Evolutionary conservation across 1,140 invertebrate genomes (phyloP).

Genomic region (Leptinotarsa defecta): DNA sequence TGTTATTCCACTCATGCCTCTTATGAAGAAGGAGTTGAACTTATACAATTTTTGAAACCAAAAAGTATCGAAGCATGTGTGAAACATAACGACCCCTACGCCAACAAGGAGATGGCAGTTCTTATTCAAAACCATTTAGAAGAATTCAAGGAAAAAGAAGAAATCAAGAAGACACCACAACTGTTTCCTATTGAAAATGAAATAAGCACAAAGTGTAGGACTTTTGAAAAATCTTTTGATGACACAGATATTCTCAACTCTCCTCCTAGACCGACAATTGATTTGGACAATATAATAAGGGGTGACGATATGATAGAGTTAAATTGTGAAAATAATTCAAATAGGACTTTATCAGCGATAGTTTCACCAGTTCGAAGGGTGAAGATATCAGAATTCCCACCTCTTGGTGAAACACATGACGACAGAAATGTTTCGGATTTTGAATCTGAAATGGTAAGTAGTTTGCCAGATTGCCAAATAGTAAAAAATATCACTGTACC

Average conservation of each 20-base stretch:
- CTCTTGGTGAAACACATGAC: too few relatives aligned
- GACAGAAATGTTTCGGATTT: too few relatives aligned
- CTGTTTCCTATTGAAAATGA: conserved; percentile 27
- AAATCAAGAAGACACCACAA: conserved; percentile 22
- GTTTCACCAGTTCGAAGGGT: background rate
- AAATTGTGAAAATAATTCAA: too few relatives aligned
- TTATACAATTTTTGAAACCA: conserved; percentile 63
- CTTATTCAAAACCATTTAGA: conserved; percentile 46
- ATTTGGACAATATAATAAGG: background rate
- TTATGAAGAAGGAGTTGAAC: conserved; percentile 60
- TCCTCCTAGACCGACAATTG: conserved; percentile 22
- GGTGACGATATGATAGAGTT: too few relatives aligned
- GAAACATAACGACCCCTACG: conserved; percentile 36
- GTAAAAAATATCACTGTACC: too few relatives aligned
- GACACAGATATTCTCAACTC: conserved; percentile 26
- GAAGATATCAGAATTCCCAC: background rate
- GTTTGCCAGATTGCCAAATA: too few relatives aligned
- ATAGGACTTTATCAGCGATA: background rate
- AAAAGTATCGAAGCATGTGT: conserved; percentile 61
- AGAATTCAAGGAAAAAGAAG: conserved; percentile 35
- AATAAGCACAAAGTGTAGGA: conserved; percentile 1
- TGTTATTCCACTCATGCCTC: conserved; percentile 72
- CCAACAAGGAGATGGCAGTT: conserved; percentile 37
- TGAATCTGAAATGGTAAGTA: background rate
- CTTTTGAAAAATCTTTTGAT: conserved; percentile 2